Evolutionary conservation across 2,888 invertebrate genomes (phyloP), one percentile per base, ranked within the genome.

Genomic region (Dioctria linearis): DNA sequence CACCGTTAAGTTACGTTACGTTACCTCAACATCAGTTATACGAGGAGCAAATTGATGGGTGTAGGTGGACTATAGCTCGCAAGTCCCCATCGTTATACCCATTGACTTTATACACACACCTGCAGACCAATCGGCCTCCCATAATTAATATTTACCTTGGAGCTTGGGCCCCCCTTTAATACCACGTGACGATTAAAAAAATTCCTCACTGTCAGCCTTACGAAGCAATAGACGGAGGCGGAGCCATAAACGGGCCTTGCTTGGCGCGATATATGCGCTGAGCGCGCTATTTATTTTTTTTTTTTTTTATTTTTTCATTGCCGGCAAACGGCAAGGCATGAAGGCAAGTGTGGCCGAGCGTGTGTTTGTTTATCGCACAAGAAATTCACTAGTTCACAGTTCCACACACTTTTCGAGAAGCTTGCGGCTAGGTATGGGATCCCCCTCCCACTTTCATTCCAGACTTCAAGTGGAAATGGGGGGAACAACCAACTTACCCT

Each of bases 211-310:
- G 78, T 54, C 46, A 63, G 76, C 61, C 76, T 25, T 5, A 40
- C 63, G 46, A 39, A 76, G 76, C 57, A 78, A 78, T 51, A 71
- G 51, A 71, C 51, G 81, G 73, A 81, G 82, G 82, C 82, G 82
- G 82, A 82, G 82, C 82, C 81, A 82, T 79, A 79, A 79, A 79
- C 73, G 67, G 13, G 80, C 63, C 76, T 43, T 49, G 46, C 25
- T 25, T 25, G 25, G 25, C 25, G 76, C 63, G 76, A 76, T 76
- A 76, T 76, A 11, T 76, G 76, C 63, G 76, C 76, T 57, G 76
- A 63, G 63, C 76, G 76, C 49, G 76, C 76, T 76, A 49, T 76
- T 63, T 76, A 25, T 51, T 40, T 37, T 51, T 71, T 49, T n/a
- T n/a, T n/a, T n/a, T n/a, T n/a, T n/a, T n/a, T n/a, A n/a, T n/a